A percentile compares a stretch with the other conserved stretches of the same genome.
Evolutionary conservation across 2,113 vertebrate species (phyloP).

Genomic region (Microtus richardsoni): DNA sequence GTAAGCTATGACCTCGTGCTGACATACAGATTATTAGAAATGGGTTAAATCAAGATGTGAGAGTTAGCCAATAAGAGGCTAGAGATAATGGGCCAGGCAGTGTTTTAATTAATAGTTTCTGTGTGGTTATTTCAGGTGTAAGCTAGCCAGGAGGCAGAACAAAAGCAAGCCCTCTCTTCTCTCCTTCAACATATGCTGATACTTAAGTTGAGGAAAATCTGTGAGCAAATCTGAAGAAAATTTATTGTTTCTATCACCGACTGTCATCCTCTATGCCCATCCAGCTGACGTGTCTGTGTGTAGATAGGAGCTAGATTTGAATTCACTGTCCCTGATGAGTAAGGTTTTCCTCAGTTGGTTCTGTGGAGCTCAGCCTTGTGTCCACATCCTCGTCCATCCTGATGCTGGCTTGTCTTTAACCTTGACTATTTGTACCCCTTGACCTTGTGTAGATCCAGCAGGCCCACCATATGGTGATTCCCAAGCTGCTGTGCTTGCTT

Average conservation of each 20-base stretch:
- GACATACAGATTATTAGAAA: no score
- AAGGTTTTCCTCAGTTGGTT: background rate
- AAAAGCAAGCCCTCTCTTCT: no score
- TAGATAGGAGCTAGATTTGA: background rate
- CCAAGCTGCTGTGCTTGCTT: background rate
- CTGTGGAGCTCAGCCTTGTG: background rate
- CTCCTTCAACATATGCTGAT: background rate
- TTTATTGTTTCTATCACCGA: background rate
- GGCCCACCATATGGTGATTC: background rate
- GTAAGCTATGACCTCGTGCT: no score
- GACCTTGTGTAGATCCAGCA: background rate
- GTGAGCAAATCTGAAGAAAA: background rate
- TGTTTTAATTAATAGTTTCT: no score
- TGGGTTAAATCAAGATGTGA: no score
- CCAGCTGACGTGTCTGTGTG: background rate
- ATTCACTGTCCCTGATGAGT: background rate
- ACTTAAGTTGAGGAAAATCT: constrained; percentile 3
- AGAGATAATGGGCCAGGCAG: no score
- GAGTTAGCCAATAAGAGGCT: no score
- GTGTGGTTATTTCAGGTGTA: no score
- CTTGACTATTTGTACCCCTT: background rate
- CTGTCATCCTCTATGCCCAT: background rate
- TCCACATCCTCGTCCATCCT: no score
- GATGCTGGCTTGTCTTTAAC: background rate
- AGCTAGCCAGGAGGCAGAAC: no score